Percentiles rank a stretch among this genome's conserved stretches.
Conservation (phyloP, 2,113 vertebrate species). For the Notechis scutatus region DNA sequence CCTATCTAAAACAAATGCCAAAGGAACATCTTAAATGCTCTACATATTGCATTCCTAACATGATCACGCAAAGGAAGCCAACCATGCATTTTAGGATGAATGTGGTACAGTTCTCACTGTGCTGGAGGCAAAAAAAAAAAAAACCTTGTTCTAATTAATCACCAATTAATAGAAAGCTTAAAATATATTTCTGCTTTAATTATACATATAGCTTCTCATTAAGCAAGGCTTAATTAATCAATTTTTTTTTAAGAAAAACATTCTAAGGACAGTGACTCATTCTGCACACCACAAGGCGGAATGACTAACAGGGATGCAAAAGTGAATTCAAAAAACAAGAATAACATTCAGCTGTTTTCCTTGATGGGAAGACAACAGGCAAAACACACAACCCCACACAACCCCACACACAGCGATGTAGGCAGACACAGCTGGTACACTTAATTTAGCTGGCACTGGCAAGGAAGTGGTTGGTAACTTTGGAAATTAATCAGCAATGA, state of each 20-base stretch:
- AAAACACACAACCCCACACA: conserved; percentile 13
- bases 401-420: not conserved
- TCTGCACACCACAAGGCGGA: conserved; percentile 29
- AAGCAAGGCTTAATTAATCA: conserved; percentile 67
- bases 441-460: conserved; percentile 15
- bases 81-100: conserved; percentile 44
- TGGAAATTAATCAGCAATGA: conserved; percentile 35
- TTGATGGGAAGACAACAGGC: not conserved
- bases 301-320: conserved; percentile 21
- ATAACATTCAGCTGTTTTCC: not conserved
- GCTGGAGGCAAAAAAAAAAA: conserved; percentile 52
- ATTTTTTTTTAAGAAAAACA: conserved; percentile 55
- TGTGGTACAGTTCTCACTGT: conserved; percentile 54
- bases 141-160: conserved; percentile 63
- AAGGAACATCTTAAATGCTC: conserved; percentile 47
- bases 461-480: not conserved
- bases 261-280: conserved; percentile 51
- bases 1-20: conserved; percentile 62
- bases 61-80: conserved; percentile 56
- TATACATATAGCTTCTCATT: conserved; percentile 70
- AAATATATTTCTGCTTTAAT: conserved; percentile 69
- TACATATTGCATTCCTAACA: conserved; percentile 34
- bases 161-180: conserved; percentile 66
- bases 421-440: not conserved
- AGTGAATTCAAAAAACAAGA: conserved; percentile 12